These are phyloP conservation scores for Channa maculata DNA, from an alignment of 2,113 vertebrate genomes.

Conservation along the genomic window DNA sequence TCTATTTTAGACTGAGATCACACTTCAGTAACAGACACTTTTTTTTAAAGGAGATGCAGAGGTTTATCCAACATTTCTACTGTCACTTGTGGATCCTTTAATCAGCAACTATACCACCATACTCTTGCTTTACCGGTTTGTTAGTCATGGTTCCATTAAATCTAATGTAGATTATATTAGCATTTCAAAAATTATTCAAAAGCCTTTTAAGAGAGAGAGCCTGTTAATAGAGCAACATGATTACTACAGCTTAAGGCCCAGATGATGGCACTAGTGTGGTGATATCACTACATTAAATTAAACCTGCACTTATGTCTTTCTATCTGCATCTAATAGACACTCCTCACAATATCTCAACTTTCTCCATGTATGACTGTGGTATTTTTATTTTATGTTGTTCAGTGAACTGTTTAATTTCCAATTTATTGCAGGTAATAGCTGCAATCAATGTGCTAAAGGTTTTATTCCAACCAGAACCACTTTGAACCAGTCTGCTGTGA, in stretches of 20 bases:
- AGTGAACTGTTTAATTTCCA: too few species aligned
- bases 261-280: neutral
- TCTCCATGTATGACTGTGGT: neutral
- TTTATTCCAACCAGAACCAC: too few species aligned
- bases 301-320: neutral
- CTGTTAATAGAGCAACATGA: too few species aligned
- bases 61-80: neutral
- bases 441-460: too few species aligned
- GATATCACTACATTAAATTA: neutral
- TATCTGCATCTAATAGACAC: neutral
- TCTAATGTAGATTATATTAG: too few species aligned
- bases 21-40: neutral
- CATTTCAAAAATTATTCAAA: too few species aligned
- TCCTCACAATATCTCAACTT: neutral
- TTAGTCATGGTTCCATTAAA: neutral
- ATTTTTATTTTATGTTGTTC: too few species aligned
- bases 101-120: too few species aligned
- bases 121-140: too few species aligned
- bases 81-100: neutral
- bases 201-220: too few species aligned
- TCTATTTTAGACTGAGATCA: slow-evolving; percentile 62
- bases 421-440: too few species aligned
- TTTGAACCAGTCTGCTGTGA: too few species aligned
- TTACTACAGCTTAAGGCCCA: neutral
- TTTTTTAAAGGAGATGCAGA: neutral